phyloP scores from a whole-genome alignment of 2,113 vertebrate species.

The Urocolius indicus region DNA sequence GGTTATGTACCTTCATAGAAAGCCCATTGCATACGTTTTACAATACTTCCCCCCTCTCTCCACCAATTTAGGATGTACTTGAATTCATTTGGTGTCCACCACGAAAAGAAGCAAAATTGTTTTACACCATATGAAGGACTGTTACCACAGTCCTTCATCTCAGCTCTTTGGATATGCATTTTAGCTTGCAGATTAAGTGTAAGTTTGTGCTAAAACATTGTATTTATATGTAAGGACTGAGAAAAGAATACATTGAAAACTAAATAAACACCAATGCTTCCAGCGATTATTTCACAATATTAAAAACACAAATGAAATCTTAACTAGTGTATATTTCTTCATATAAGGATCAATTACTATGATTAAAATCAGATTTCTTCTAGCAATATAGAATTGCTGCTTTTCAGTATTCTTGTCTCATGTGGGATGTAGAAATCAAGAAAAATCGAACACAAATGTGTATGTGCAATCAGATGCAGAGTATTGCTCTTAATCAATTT shows the following conservation, averaged over 20 bases:
- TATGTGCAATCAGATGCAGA: neutral
- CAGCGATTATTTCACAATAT: neutral
- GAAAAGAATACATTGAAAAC: neutral
- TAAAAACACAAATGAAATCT: neutral
- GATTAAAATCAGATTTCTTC: neutral
- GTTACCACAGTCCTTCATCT: neutral
- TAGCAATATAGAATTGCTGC: neutral
- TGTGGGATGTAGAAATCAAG: neutral
- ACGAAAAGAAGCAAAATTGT: neutral
- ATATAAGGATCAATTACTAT: neutral
- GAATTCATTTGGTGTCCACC: neutral
- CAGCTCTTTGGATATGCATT: neutral
- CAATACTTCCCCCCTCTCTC: fast-evolving
- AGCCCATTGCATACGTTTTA: neutral
- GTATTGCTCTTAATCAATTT: neutral
- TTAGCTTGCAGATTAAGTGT: neutral
- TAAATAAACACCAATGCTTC: neutral
- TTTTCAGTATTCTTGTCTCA: neutral
- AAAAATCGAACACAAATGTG: neutral
- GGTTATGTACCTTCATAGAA: neutral
- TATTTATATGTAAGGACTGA: neutral
- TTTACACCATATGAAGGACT: neutral
- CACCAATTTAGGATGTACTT: neutral
- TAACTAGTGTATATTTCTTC: neutral
- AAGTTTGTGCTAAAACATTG: neutral